Conservation (phyloP, 2,797 vertebrate genomes). For the Garrulus glandarius region DNA sequence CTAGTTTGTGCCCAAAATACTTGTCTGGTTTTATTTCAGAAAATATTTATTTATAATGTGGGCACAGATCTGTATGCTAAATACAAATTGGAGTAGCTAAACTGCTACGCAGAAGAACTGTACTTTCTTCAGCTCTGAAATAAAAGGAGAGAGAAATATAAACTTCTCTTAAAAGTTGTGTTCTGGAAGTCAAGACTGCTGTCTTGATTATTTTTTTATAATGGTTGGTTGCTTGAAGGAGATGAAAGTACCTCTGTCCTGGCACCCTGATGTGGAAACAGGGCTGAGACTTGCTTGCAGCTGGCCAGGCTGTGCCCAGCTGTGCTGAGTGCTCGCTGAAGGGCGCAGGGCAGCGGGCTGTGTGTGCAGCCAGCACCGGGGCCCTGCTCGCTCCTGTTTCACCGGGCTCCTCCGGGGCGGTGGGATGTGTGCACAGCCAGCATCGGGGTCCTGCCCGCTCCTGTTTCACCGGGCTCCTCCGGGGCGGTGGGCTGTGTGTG, state of each 20-base stretch:
- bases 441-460: too few species aligned
- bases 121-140: not conserved
- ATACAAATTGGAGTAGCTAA: not conserved
- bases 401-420: not conserved
- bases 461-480: too few species aligned
- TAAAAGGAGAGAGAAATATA: not conserved
- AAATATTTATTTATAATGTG: not conserved
- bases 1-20: not conserved
- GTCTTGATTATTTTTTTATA: not conserved
- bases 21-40: not conserved
- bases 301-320: not conserved
- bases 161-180: not conserved
- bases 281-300: not conserved
- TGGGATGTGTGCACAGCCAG: too few species aligned
- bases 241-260: not conserved
- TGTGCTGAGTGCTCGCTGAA: accelerated
- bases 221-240: not conserved
- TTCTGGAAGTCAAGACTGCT: not conserved
- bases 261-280: not conserved
- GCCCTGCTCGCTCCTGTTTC: too few species aligned
- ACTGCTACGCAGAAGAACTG: not conserved
- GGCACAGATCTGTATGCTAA: not conserved
- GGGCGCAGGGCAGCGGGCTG: too few species aligned
- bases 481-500: too few species aligned
- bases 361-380: too few species aligned